phyloP scores from a whole-genome alignment of 2,797 vertebrate species.

The Pitangus sulphuratus region DNA sequence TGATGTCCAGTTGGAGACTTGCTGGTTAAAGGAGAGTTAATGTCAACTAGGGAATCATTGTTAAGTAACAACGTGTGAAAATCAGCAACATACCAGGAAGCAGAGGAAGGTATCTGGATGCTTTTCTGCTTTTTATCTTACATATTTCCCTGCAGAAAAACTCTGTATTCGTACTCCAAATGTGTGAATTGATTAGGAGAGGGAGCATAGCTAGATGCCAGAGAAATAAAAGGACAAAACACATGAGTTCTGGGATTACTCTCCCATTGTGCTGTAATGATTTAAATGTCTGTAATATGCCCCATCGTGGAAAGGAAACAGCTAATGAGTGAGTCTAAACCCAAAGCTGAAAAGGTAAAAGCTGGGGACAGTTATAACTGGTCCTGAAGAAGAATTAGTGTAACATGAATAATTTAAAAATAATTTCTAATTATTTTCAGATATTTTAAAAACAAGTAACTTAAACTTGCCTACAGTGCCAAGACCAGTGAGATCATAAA shows the following conservation, averaged over 20 bases:
- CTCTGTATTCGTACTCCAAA: neutral
- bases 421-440: neutral
- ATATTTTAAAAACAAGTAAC: neutral
- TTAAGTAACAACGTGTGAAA: neutral
- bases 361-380: neutral
- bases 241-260: neutral
- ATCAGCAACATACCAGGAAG: neutral
- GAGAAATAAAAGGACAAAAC: neutral
- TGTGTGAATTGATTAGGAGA: neutral
- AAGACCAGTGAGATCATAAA: neutral
- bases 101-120: neutral
- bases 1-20: neutral
- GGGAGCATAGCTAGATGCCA: neutral
- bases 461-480: neutral
- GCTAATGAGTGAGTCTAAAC: neutral
- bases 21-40: neutral
- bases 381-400: neutral
- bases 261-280: neutral
- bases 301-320: neutral
- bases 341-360: neutral
- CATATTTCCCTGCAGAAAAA: neutral
- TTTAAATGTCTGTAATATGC: neutral
- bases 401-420: neutral
- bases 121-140: neutral
- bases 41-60: neutral